Base-by-base conservation (phyloP, 2,797 vertebrate species). In the Etheostoma perlongum region DNA sequence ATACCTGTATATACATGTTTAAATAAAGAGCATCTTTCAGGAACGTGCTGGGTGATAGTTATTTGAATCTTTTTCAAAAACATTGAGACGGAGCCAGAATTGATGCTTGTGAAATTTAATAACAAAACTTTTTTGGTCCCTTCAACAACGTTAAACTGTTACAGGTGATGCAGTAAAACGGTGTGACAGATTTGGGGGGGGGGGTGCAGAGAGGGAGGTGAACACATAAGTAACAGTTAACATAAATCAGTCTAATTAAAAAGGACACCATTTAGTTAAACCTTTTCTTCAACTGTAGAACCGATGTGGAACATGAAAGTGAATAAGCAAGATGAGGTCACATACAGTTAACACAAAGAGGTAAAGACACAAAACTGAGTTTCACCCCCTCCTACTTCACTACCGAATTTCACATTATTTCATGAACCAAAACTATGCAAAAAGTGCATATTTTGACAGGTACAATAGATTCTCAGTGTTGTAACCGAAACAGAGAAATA, bases 71-170 rank as follows among this genome's bases (percentile, higher is more conserved):
- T 42, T 36, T 0, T 48, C 3, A 75, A 58, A 65, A 53, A 63
- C 1, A 46, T 0, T 1, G 12, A 78, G n/a, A 74, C 2, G 0
- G 36, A 90, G 60, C 63, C 67, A 46, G 71, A 83, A 23, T 2
- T 86, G 83, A 96, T 97, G 96, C 97, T 97, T 96, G 96, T 96
- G 95, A 97, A 94, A 91, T 99, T 99, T 99, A 98, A 97, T 98
- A 94, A 97, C 92, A 95, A 96, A 96, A 95, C 81, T 53, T 63
- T 57, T 95, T 97, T 97, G 96, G 96, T 98, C 97, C 96, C 95
- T 96, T 97, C 93, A 96, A 95, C 96, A 95, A 95, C 94, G 15
- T 85, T 94, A 74, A 84, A 91, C 77, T 78, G 77, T 90, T 85
- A 89, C 83, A 87, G 52, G 74, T 57, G 49, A 64, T 67, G 63